Percentiles rank a stretch among this genome's conserved stretches.
These are phyloP conservation scores for Crioceris asparagi DNA, from an alignment of 2,888 invertebrate species.

Conservation along the genomic window DNA sequence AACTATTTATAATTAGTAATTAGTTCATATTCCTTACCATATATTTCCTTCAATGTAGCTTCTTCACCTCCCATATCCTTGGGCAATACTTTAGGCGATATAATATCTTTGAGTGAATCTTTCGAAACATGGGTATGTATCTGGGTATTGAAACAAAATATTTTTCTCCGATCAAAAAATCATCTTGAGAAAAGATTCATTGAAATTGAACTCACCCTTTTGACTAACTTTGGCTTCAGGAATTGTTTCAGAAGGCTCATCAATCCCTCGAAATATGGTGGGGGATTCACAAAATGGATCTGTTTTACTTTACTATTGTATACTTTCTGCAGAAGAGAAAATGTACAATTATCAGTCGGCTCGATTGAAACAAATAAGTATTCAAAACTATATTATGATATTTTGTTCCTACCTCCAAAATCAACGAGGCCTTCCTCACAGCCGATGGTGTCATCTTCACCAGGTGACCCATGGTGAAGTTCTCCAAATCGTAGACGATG, in stretches of 20 bases:
- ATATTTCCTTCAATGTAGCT: constrained; percentile 7
- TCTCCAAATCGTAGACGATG: constrained; percentile 5
- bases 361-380: not conserved
- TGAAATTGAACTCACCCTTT: constrained; percentile 7
- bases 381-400: not conserved
- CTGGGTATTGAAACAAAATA: too few relatives aligned
- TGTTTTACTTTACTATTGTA: constrained; percentile 8
- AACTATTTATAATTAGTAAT: not conserved
- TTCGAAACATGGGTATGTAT: constrained; percentile 4
- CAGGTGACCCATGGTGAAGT: constrained; percentile 4
- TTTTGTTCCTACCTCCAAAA: constrained; percentile 9
- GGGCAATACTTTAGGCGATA: constrained; percentile 8
- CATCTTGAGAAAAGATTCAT: not conserved
- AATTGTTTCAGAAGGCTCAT: constrained; percentile 7
- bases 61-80: constrained; percentile 10
- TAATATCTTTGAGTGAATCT: constrained; percentile 3
- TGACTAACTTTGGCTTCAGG: constrained; percentile 9
- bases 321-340: constrained; percentile 8
- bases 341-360: not conserved
- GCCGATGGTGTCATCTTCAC: constrained; percentile 6
- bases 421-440: constrained; percentile 9
- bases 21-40: constrained; percentile 4
- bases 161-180: not conserved
- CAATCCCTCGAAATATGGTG: constrained; percentile 6
- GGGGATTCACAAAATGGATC: constrained; percentile 6